Evolutionary conservation across 1,140 invertebrate genomes (phyloP), one percentile per base, ranked within the genome.

Genomic region (Nephila pilipes): DNA sequence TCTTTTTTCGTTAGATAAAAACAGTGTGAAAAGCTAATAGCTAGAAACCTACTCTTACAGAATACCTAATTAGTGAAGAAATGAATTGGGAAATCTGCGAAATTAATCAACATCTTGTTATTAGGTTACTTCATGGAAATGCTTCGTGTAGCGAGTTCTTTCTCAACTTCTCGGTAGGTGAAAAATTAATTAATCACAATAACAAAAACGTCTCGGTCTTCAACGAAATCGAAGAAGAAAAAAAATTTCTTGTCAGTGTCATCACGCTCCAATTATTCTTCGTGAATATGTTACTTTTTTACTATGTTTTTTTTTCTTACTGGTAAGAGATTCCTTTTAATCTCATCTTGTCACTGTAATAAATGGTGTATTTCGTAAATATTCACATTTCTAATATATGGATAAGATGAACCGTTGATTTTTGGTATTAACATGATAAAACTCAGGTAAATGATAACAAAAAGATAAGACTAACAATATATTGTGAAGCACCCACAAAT

Each of bases 151-250:
- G 69, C 14, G 25, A 36, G 14, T 20, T 75, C 32, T 75, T 75
- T 36, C 29, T 29, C 69, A 75, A 75, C 69, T 36, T 75, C 69
- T 75, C 69, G 2, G 69, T 75, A 75, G 69, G 69, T 32, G 32
- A 32, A 75, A 75, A 75, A 32, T 75, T 75, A 75, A 75, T 75
- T 75, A 75, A 75, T 36, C 69, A 75, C 32, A 75, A 32, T 32
- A 75, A 5, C 29, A 75, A 36, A 75, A 75, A 75, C 25, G 32
- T 75, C 25, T 18, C 29, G 36, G 69, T 75, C 32, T 29, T 75
- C 32, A 29, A 32, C 14, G 18, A 36, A 75, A 75, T 75, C 29
- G 16, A 1, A 0, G 32, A 6, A 60, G 20, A 16, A 60, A 32
- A 36, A 75, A 75, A 75, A 75, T 0, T 14, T 75, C 32, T 75